Base-by-base conservation (phyloP, 2,888 invertebrate species). In the Drosophila anomelani region DNA sequence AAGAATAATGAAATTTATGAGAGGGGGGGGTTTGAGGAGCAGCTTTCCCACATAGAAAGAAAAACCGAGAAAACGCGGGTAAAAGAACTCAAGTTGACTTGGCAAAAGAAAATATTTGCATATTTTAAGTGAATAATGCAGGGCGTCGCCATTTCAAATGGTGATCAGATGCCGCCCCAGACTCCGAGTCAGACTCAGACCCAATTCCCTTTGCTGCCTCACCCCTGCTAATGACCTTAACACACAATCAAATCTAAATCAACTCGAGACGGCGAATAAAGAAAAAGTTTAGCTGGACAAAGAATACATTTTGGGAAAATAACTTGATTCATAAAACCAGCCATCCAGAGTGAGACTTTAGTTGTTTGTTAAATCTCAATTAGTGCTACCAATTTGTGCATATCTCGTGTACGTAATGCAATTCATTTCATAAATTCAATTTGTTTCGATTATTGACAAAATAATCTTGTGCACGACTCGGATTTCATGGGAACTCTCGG, bases 361-460 rank as follows among this genome's bases (percentile, higher is more conserved):
- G 34, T 47, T 78, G 77, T 73, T 83, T 78, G 78, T 87, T 79
- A 77, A 76, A 75, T 85, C 81, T 78, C 88, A 87, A 85, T 85
- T 85, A 78, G 78, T 70, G 63, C 55, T 79, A 82, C 57, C 76
- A 81, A 74, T 77, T 85, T 80, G 56, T 71, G 68, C 47, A 68
- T 63, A 49, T 76, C 53, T 76, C 76, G 64, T 44, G 43, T 70
- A 59, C 61, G 57, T 85, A 81, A 85, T 85, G 79, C 80, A 85
- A 85, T 87, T 85, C 81, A 85, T 82, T 87, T 85, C 79, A 82
- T 85, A 87, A 85, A 85, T 85, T 85, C 87, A 85, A 85, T 85
- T 85, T 84, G 76, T 82, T 85, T 85, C 87, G 85, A 87, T 87
- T 85, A 85, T 87, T 81, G 85, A 85, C 82, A 82, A 87, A 87